A percentile compares a stretch with the other conserved stretches of the same genome.
phyloP scores from a whole-genome alignment of 2,888 invertebrate genomes.

The Dione vanillae region DNA sequence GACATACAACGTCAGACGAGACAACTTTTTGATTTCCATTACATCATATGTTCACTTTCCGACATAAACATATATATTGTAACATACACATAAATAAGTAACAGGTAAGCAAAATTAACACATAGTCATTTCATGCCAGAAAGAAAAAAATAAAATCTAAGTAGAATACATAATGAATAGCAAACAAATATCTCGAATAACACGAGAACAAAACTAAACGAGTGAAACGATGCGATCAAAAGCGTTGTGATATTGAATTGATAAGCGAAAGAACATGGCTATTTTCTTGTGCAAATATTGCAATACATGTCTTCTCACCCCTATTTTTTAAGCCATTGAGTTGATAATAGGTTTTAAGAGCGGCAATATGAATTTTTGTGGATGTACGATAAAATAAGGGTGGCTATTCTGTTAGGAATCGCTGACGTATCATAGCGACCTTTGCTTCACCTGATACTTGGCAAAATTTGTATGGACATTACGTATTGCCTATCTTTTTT shows the following conservation, averaged over 20 bases:
- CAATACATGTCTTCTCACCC: conserved; percentile 11
- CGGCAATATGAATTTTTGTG: conserved; percentile 41
- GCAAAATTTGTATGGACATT: conserved; percentile 58
- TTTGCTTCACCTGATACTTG: conserved; percentile 74
- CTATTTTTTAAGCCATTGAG: conserved; percentile 33
- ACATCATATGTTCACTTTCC: too few relatives aligned
- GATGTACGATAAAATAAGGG: conserved; percentile 72
- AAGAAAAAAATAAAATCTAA: not conserved
- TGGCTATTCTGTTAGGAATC: conserved; percentile 73
- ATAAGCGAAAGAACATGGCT: conserved; percentile 62
- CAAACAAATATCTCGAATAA: conserved; percentile 33
- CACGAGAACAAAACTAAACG: conserved; percentile 45
- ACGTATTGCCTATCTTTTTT: conserved; percentile 32
- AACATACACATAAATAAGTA: too few relatives aligned
- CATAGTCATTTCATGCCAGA: too few relatives aligned
- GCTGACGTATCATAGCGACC: conserved; percentile 79
- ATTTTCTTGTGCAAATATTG: conserved; percentile 47
- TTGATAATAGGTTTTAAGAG: conserved; percentile 22
- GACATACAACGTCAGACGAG: too few relatives aligned
- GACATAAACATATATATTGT: too few relatives aligned
- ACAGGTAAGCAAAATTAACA: too few relatives aligned
- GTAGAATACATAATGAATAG: conserved; percentile 21
- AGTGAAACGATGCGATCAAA: conserved; percentile 66
- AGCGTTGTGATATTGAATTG: conserved; percentile 74
- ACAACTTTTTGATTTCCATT: too few relatives aligned